Conservation (phyloP, 2,797 vertebrate species). For the Acridotheres tristis region DNA sequence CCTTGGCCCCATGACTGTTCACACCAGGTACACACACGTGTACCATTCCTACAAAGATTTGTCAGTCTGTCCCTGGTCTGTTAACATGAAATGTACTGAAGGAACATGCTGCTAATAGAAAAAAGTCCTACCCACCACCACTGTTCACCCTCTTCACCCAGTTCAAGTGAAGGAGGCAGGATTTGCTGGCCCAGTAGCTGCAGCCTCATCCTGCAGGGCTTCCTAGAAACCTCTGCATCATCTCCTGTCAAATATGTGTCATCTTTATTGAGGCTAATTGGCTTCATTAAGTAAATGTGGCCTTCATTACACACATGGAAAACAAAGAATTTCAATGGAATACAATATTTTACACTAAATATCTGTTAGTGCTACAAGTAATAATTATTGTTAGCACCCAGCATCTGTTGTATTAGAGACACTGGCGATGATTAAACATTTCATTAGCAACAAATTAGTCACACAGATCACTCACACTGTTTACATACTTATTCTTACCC, state of each 20-base stretch:
- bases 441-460: not conserved
- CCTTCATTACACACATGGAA: not conserved
- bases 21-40: no score
- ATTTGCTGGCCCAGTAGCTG: not conserved
- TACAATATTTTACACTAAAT: not conserved
- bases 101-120: not conserved
- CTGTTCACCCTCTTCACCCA: not conserved
- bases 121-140: not conserved
- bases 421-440: not conserved
- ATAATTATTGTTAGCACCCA: not conserved
- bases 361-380: not conserved
- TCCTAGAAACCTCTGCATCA: not conserved
- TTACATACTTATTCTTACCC: not conserved
- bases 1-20: not conserved
- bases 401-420: not conserved
- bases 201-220: not conserved
- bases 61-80: not conserved
- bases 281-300: not conserved
- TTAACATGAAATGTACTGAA: not conserved
- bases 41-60: not conserved
- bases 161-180: not conserved
- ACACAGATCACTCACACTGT: not conserved
- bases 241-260: not conserved
- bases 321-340: not conserved
- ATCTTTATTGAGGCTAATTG: not conserved